Base-by-base conservation (phyloP, 92 coral and sea anemone genomes). In the Zoanthus sociatus region DNA sequence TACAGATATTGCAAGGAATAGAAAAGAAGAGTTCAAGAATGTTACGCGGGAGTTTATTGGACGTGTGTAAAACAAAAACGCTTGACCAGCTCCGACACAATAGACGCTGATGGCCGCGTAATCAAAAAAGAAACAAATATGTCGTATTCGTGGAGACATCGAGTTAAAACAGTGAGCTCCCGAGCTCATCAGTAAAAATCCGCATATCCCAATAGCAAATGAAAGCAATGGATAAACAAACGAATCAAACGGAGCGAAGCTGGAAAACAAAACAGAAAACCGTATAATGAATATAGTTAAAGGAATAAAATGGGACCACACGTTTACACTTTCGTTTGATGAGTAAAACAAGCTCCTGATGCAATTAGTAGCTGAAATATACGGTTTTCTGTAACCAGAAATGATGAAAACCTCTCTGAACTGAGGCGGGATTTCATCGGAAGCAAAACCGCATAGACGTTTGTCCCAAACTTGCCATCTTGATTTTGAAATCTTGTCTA, bases 101-200 rank as follows among this genome's bases (percentile, higher is more conserved):
- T 97, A 95, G 0, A 95, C 95, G 55, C 98, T 92, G 16, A 97
- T 97, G 53, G 99, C 99, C 3, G 98, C 92, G 73, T 97, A 97
- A 76, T 97, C 99, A 85, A 97, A 95, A 87, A 93, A 97, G 91
- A 97, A 97, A 51, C 99, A 97, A 47, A 92, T 89, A 73, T 97
- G 99, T 16, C 99, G 93, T 4, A 91, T 90, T 76, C 99, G 81
- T 0, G 99, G 99, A 61, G 99, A 97, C 99, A 97, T 97, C 42
- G 95, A 97, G 51, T 97, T 97, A 71, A 97, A 97, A 67, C 93
- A 96, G 84, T 97, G 99, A 13, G 99, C 98, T 9, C 99, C 98
- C 1, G 95, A 93, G 83, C 99, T 97, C 99, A 97, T 97, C 72
- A 94, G 81, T 26, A 94, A 86, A 78, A 97, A 97, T 3, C 98